Base-by-base conservation (phyloP, 2,888 invertebrate species). In the Pachycephus smyrnensis region DNA sequence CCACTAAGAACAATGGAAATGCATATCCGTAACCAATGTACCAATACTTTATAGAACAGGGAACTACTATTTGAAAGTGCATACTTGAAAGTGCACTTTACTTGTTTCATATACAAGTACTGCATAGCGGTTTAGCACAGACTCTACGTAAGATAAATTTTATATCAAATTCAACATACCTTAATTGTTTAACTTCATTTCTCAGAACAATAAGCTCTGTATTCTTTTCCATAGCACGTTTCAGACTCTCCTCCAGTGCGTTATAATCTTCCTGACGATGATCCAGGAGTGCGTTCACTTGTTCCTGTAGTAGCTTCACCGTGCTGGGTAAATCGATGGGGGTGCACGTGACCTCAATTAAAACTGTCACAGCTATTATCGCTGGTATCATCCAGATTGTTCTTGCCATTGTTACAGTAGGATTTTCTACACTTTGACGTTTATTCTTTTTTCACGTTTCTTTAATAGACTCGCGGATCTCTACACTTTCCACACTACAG, bases 251-350 rank as follows among this genome's bases (percentile, higher is more conserved):
- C 89, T 93, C 93, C 79, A 93, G 92, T 77, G 92, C 92, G 77
- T 92, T 91, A 85, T 93, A 92, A 88, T 94, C 94, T 85, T 93
- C 93, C 79, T 92, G 92, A 69, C 94, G 90, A 82, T 92, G 91
- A 80, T 93, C 92, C 81, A 93, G 85, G 30, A 94, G 89, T 36
- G 92, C 92, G 79, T 90, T 92, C 89, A 94, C 93, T 90, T 94
- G 93, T 87, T 93, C 93, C 83, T 92, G 92, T 69, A 94, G 88
- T 81, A 93, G 89, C 84, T 91, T 91, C 84, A 94, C 90, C 82
- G 93, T 92, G 81, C 90, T 91, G 55, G 90, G 88, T 69, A 92
- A 86, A 79, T 92, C 90, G 80, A 88, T 83, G 35, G 76, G 68
- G 55, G 73, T 74, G 32, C 75, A 73, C 35, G 77, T 81, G 69